Base-by-base conservation (phyloP, 1,140 invertebrate genomes). In the Sycophaga agraensis region DNA sequence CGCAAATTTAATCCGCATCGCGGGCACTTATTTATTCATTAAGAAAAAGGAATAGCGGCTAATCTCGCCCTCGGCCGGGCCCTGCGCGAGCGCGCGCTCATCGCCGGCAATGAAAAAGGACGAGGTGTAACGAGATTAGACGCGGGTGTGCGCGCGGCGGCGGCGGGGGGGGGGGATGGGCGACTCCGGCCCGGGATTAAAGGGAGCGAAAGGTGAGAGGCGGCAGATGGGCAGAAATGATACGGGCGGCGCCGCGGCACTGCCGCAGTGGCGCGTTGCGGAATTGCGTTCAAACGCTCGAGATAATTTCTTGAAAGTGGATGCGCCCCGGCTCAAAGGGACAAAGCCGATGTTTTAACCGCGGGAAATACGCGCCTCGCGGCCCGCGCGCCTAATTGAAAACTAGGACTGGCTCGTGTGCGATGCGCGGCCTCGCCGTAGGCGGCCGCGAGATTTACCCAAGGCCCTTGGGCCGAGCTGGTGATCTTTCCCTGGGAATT, bases 231-330 rank as follows among this genome's bases (percentile, higher is more conserved):
- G 14, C 4, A 31, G 28, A 4, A 31, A 31, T 11, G 46, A 17
- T 31, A 19, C 16, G 26, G 46, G 16, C 26, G 19, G 28, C 5
- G 17, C 16, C 21, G 28, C 3, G 17, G 43, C 24, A n/a, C n/a
- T n/a, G n/a, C n/a, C n/a, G n/a, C n/a, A n/a, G n/a, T n/a, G n/a
- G n/a, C n/a, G n/a, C n/a, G n/a, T n/a, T n/a, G n/a, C n/a, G n/a
- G 40, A 55, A 55, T 43, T 43, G 24, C 40, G 40, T 14, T 55
- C 24, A 14, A 55, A 11, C 26, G 26, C 26, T 43, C 53, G 24
- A 37, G 31, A 57, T 57, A 57, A 57, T 46, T 57, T 57, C 43
- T 22, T 24, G 1, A 46, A 34, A 57, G 42, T 57, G 21, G 42
- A 57, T 46, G 46, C n/a, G 28, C 42, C 28, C 19, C 21, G 9